Evolutionary conservation across 2,797 vertebrate species (phyloP).

Genomic region (Diglossa cyanea): DNA sequence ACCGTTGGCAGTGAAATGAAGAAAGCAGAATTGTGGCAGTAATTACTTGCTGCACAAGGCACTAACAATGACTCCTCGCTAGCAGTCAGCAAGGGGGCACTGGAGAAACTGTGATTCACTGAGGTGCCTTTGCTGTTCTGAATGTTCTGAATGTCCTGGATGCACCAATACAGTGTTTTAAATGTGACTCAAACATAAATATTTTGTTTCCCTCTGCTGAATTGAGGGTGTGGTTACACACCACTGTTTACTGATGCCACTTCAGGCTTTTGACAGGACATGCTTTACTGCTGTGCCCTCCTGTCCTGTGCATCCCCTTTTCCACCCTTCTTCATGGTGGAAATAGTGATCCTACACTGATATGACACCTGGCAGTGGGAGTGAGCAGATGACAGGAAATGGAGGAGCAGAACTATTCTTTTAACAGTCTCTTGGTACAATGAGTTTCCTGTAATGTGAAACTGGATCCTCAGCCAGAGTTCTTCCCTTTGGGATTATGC

Average conservation of each 20-base stretch:
- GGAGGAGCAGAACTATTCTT: neutral
- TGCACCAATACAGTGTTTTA: neutral
- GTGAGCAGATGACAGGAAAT: neutral
- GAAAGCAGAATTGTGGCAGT: neutral
- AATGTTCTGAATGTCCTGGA: neutral
- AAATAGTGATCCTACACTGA: neutral
- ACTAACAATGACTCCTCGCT: neutral
- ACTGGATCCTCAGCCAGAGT: neutral
- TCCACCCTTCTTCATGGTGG: neutral
- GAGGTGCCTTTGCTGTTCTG: neutral
- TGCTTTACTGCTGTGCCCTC: neutral
- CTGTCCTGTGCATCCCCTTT: neutral
- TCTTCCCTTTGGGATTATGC: neutral
- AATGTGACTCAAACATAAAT: neutral
- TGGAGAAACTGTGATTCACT: neutral
- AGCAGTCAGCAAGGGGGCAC: neutral
- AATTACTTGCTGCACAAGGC: neutral
- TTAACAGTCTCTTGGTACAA: neutral
- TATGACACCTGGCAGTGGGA: neutral
- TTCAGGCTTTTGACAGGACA: neutral
- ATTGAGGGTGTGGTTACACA: neutral
- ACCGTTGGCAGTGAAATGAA: neutral
- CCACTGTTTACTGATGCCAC: neutral
- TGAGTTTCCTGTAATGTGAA: neutral
- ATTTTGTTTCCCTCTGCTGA: neutral